Percentiles rank a stretch among this genome's conserved stretches.
Conservation (phyloP, 2,113 vertebrate genomes). For the Nycticryphes semicollaris region DNA sequence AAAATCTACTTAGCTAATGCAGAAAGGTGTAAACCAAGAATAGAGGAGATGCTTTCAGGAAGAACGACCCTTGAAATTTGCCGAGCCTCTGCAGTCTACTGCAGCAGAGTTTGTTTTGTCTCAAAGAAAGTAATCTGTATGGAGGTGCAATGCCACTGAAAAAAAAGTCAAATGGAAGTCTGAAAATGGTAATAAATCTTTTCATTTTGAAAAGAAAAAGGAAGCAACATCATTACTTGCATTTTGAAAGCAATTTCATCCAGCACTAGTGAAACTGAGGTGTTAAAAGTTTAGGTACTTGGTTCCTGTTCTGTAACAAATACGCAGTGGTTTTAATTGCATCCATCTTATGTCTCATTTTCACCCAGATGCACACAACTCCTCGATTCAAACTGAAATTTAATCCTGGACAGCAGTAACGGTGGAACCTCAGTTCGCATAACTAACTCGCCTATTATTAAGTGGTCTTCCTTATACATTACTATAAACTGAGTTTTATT, state of each 20-base stretch:
- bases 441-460: slow-evolving; percentile 18
- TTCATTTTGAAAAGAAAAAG: background rate
- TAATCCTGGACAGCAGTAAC: background rate
- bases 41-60: background rate
- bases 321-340: background rate
- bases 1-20: background rate
- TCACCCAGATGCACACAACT: background rate
- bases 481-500: slow-evolving; percentile 27
- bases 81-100: background rate
- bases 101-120: background rate
- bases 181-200: background rate
- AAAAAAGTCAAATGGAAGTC: background rate
- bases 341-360: background rate
- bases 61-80: background rate
- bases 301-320: background rate
- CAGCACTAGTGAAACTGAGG: background rate
- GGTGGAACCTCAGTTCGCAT: background rate
- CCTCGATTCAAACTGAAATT: background rate
- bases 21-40: slow-evolving; percentile 9
- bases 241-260: background rate
- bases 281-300: background rate
- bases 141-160: background rate
- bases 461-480: slow-evolving; percentile 45
- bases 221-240: background rate
- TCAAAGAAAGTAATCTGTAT: background rate